Evolutionary conservation across 2,888 invertebrate species (phyloP), one percentile per base, ranked within the genome.

Genomic region (Hydroisotoma schaefferi): DNA sequence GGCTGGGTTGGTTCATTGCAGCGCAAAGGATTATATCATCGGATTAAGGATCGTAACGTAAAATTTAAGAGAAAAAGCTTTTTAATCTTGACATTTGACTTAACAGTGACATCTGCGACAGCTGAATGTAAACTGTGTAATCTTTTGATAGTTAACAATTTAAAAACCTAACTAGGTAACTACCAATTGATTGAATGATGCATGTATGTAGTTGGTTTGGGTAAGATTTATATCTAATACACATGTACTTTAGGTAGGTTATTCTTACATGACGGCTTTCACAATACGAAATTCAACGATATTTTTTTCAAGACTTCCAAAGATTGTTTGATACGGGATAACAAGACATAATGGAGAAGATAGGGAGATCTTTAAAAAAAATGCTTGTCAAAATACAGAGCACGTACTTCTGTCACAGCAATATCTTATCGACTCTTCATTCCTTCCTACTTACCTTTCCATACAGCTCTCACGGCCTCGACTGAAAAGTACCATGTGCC

Each of bases 381-480:
- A 20, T 3, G 18, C 28, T 29, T 10, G 23, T 52, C 37, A 37
- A 37, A 3, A 52, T 25, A 15, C 52, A 4, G 23, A 33, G 37
- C 52, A 52, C 52, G 52, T 52, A 27, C 8, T 49, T 28, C 26
- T 49, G 49, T 52, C 52, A 52, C 12, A 37, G 52, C 33, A 52
- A 52, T 52, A 33, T 52, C 52, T 37, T 33, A 52, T 52, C 37
- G 52, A 52, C 52, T 38, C 52, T 52, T 52, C 52, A 46, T 23
- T 25, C 46, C 25, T 5, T 23, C 46, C 25, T 46, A 22, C 46
- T 46, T 46, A n/a, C n/a, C n/a, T n/a, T n/a, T n/a, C n/a, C n/a
- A n/a, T n/a, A n/a, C n/a, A n/a, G n/a, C n/a, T n/a, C n/a, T n/a
- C n/a, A n/a, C n/a, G n/a, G n/a, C n/a, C n/a, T n/a, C n/a, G n/a